Evolutionary conservation across 2,797 vertebrate genomes (phyloP).

Genomic region (Podargus strigoides): DNA sequence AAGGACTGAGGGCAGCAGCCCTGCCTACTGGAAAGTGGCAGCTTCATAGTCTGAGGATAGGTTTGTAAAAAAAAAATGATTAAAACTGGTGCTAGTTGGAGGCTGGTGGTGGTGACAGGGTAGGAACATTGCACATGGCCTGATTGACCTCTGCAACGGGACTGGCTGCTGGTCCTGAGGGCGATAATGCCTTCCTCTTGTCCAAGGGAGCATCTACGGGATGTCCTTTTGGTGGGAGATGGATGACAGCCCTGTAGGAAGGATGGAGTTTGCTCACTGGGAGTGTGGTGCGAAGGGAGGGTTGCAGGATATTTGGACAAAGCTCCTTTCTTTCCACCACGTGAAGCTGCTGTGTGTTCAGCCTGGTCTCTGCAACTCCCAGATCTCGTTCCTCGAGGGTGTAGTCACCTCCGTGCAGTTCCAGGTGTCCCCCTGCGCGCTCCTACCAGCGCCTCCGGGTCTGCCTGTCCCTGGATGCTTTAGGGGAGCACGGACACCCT

Average conservation of each 20-base stretch:
- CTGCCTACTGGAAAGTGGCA: neutral
- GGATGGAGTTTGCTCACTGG: neutral
- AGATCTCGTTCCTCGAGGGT: neutral
- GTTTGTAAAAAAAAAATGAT: neutral
- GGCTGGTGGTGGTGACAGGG: neutral
- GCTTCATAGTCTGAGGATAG: neutral
- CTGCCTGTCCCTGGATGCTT: neutral
- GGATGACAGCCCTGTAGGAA: neutral
- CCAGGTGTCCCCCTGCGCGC: neutral
- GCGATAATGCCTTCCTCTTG: neutral
- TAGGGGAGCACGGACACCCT: neutral
- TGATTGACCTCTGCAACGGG: neutral
- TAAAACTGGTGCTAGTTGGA: fast-evolving
- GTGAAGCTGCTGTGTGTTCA: neutral
- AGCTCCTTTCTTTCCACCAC: neutral
- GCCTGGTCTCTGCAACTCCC: neutral
- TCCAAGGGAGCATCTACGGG: neutral
- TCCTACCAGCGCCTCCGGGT: neutral
- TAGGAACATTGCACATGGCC: neutral
- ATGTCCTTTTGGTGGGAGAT: neutral
- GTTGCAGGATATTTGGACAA: neutral
- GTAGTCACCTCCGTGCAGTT: neutral
- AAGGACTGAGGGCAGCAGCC: neutral
- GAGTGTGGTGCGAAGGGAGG: neutral
- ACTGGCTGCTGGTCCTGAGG: neutral